These are phyloP conservation scores for Exephanes ischioxanthus DNA, from an alignment of 2,888 invertebrate species.

Conservation along the genomic window DNA sequence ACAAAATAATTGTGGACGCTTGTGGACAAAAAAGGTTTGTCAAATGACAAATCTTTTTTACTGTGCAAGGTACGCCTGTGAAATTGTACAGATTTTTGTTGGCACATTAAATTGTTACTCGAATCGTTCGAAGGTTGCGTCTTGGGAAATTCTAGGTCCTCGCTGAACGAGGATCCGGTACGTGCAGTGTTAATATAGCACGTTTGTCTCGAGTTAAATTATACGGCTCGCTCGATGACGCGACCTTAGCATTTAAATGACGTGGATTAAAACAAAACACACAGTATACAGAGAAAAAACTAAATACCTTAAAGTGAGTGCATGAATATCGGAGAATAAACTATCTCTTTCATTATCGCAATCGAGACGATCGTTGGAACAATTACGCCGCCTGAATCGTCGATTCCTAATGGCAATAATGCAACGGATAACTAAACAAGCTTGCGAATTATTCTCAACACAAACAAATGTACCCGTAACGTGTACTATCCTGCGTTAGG, in stretches of 20 bases:
- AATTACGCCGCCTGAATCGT: slow-evolving; percentile 17
- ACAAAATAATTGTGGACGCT: too few relatives aligned
- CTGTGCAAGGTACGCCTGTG: too few relatives aligned
- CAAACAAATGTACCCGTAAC: slow-evolving; percentile 44
- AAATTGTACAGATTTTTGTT: too few relatives aligned
- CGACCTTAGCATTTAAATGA: slow-evolving; percentile 57
- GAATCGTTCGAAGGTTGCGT: too few relatives aligned
- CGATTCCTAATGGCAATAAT: slow-evolving; percentile 12
- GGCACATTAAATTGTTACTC: too few relatives aligned
- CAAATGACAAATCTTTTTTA: too few relatives aligned
- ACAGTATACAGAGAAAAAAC: not conserved
- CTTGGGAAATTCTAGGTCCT: too few relatives aligned
- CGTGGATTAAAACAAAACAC: not conserved
- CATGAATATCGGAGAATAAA: not conserved
- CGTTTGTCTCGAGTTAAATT: slow-evolving; percentile 25
- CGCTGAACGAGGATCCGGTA: too few relatives aligned
- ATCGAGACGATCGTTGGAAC: slow-evolving; percentile 39
- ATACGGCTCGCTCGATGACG: slow-evolving; percentile 40
- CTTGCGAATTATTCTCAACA: slow-evolving; percentile 6
- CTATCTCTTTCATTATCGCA: slow-evolving; percentile 17
- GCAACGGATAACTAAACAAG: not conserved
- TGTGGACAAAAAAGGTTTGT: too few relatives aligned
- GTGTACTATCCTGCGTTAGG: slow-evolving; percentile 39
- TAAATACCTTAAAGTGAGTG: not conserved
- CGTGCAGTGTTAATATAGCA: not conserved